phyloP scores from a whole-genome alignment of 2,797 vertebrate genomes.

The Antennarius maculatus region DNA sequence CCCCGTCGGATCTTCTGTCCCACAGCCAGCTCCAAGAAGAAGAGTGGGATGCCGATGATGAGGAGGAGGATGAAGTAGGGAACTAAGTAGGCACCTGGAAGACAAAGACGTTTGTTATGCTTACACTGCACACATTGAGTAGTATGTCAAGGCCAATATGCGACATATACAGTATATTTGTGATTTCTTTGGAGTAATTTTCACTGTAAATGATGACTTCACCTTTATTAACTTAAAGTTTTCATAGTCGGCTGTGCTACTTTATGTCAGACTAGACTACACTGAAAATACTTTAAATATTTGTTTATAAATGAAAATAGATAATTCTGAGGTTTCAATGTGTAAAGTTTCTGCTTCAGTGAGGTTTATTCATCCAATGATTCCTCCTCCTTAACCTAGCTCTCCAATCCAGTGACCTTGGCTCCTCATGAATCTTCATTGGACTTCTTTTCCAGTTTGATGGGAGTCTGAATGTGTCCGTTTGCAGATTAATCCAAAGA shows the following conservation, averaged over 20 bases:
- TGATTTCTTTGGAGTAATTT: neutral
- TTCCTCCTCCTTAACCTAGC: neutral
- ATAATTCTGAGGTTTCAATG: no score
- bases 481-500: constrained; percentile 6
- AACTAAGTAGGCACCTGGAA: constrained; percentile 91
- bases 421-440: constrained; percentile 21
- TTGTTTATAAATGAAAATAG: neutral
- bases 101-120: constrained; percentile 8
- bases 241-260: neutral
- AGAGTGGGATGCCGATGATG: constrained; percentile 93
- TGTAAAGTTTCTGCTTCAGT: neutral
- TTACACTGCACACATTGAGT: neutral
- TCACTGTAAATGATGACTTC: neutral
- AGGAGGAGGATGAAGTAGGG: constrained; percentile 93
- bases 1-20: constrained; percentile 94
- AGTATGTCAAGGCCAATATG: neutral
- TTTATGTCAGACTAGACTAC: neutral
- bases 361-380: neutral
- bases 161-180: no score
- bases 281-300: neutral
- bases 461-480: constrained; percentile 19
- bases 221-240: neutral
- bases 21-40: constrained; percentile 95
- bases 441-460: constrained; percentile 37
- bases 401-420: neutral